Conservation (phyloP, 2,797 vertebrate species). For the Chrosomus eos region DNA sequence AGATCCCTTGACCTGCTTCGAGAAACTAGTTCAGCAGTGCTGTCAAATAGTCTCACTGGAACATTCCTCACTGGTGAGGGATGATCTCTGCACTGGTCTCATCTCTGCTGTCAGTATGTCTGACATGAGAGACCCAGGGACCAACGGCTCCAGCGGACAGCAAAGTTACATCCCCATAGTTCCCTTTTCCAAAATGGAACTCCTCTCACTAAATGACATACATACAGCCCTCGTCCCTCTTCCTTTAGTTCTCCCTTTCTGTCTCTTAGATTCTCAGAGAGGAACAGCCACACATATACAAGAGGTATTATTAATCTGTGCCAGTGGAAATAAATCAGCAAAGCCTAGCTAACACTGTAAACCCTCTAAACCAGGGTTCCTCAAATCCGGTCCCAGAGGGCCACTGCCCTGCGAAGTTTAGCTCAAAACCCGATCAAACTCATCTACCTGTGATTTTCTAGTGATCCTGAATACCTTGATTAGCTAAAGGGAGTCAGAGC, state of each 20-base stretch:
- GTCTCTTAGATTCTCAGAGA: neutral
- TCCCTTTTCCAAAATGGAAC: slow-evolving; percentile 49
- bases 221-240: slow-evolving; percentile 50
- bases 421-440: neutral
- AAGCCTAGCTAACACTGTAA: neutral
- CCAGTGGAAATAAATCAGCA: too few relatives aligned
- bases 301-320: neutral
- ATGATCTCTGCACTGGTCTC: slow-evolving; percentile 76
- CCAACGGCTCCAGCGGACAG: slow-evolving; percentile 76
- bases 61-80: slow-evolving; percentile 77
- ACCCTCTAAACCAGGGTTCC: neutral
- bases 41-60: slow-evolving; percentile 77
- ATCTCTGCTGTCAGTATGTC: slow-evolving; percentile 80
- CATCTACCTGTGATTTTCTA: neutral
- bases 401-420: too few relatives aligned
- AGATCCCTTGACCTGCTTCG: slow-evolving; percentile 83
- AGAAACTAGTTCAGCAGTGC: slow-evolving; percentile 81
- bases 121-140: slow-evolving; percentile 79
- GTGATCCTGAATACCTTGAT: neutral
- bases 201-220: slow-evolving; percentile 67
- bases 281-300: neutral
- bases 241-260: slow-evolving; percentile 21
- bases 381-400: too few relatives aligned
- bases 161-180: slow-evolving; percentile 73
- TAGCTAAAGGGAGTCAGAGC: neutral